Percentiles rank a stretch among this genome's conserved stretches.
These are phyloP conservation scores for Naja naja DNA, from an alignment of 2,113 vertebrate species.

Conservation along the genomic window DNA sequence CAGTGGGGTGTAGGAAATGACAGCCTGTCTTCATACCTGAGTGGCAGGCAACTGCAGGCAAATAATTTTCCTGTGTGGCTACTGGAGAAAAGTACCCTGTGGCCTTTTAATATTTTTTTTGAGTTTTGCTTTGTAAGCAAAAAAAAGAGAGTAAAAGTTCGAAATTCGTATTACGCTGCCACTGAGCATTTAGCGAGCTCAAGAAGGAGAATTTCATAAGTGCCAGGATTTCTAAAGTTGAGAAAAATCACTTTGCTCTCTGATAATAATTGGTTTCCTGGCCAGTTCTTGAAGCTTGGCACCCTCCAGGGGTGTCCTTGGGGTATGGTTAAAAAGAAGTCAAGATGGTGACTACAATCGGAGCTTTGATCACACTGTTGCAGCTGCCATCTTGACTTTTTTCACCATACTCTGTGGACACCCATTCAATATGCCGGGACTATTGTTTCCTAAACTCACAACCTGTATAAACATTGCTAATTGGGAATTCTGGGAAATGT, in stretches of 20 bases:
- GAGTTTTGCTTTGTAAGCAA: not conserved
- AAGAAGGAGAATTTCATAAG: not conserved
- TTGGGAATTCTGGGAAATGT: not conserved
- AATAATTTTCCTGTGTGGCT: slow-evolving; percentile 11
- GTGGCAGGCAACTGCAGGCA: slow-evolving; percentile 54
- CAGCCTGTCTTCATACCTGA: slow-evolving; percentile 61
- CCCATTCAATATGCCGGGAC: not conserved
- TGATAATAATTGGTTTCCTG: not conserved
- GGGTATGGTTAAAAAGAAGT: not conserved
- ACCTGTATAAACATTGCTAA: not conserved
- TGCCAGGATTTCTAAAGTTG: slow-evolving; percentile 25
- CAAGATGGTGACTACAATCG: not conserved
- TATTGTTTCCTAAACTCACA: not conserved
- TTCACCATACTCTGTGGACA: not conserved
- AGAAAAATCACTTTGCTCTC: not conserved
- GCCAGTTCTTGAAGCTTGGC: not conserved
- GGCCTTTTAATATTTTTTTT: not conserved
- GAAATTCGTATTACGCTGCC: not conserved
- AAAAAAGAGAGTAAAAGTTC: not conserved
- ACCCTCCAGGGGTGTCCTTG: not conserved
- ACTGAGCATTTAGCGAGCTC: not conserved
- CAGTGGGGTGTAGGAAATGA: slow-evolving; percentile 63
- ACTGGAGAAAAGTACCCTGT: not conserved
- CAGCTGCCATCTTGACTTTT: not conserved
- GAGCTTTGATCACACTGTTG: not conserved